Evolutionary conservation across 2,113 vertebrate genomes (phyloP), one percentile per base, ranked within the genome.

Genomic region (Vidua chalybeata): DNA sequence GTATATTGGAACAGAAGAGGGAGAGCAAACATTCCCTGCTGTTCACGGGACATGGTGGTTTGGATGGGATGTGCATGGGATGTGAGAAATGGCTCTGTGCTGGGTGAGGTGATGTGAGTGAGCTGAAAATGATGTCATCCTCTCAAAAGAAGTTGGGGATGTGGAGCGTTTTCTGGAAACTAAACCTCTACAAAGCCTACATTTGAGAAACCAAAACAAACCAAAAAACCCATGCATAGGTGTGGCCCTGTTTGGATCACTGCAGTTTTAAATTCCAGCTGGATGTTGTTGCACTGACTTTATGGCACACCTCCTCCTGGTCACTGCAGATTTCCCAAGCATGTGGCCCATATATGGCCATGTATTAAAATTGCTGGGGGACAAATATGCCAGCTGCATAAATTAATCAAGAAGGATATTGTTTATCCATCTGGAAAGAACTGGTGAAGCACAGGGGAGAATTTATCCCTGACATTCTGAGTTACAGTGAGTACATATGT

Each of bases 181-280:
- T 31, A n/a, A 80, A 61, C 6, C 52, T 17, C 31, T 84, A 31
- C 28, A 54, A 73, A 83, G 10, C 3, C 11, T 83, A 1, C 21
- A 39, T 46, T 9, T 89, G 55, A 86, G 56, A 59, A 80, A 23
- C 0, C 6, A n/a, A 78, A 64, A 2, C 0, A 13, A 54, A 55
- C 4, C 2, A 35, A 49, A 61, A 61, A 48, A 5, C 7, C 6
- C 14, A n/a, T 14, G 19, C 8, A 9, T 3, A 17, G 3, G 2
- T 28, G 12, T 56, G 30, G 13, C 19, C 14, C 33, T 64, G 9
- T 58, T 28, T 59, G 39, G 10, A 59, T 18, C 18, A 16, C 7
- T 49, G 30, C 5, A 22, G 4, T 62, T 93, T 56, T 52, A 48
- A 85, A 49, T 73, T 79, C 13, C 58, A 73, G 18, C 23, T 88